Base-by-base conservation (phyloP, 2,888 invertebrate species). In the Cryptus armator region DNA sequence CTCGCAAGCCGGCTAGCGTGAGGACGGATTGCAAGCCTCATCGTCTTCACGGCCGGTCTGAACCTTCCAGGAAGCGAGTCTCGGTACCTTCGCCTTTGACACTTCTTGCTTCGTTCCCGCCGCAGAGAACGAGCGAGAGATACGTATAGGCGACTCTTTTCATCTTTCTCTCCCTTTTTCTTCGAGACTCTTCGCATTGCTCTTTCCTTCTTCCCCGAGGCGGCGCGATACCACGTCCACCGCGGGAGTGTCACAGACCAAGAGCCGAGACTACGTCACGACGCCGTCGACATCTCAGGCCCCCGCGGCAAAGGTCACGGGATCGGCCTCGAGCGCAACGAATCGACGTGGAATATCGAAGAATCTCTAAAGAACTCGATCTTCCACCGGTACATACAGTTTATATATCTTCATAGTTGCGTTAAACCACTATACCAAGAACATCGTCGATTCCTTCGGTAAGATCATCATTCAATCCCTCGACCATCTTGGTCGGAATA, bases 61-160 rank as follows among this genome's bases (percentile, higher is more conserved):
- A 81, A 81, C 51, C 81, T 84, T 84, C 84, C 78, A 84, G 84
- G 84, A 84, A 84, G 74, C 76, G 77, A 81, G 77, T 81, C 81
- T 81, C 84, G 85, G 83, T 81, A 83, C 79, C 83, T 83, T 83
- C 75, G 81, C 79, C 79, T 85, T 83, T 85, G 85, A 83, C 85
- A 83, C 83, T 85, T 80, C 78, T 83, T 83, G 71, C 79, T 48
- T 72, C 83, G 85, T 71, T 83, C 82, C 53, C 77, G 56, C 48
- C 66, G 71, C 77, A 64, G 74, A 66, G 59, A 37, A 71, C 70
- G 71, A 71, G 70, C 70, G 56, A 81, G 81, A 82, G 82, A 62
- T 62, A 67, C 68, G 32, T 68, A 83, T 81, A 78, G 62, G 51
- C 66, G 56, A 67, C 84, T 76, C 29, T 76, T 66, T 72, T 32